phyloP scores from a whole-genome alignment of 2,797 vertebrate species.

The Malacoctenus gilli region DNA sequence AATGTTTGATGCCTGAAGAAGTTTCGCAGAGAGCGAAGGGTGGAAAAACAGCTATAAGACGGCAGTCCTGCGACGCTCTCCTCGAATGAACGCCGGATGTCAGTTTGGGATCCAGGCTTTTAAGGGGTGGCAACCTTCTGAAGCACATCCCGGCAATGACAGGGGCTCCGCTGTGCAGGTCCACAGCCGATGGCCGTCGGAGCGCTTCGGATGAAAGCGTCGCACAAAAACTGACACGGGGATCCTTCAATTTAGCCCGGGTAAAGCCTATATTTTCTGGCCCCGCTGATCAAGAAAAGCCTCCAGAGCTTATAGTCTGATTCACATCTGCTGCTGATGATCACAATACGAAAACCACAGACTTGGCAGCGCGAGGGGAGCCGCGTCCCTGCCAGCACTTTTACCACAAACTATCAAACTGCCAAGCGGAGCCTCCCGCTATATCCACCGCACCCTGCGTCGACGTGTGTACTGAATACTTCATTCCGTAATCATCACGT shows the following conservation, averaged over 20 bases:
- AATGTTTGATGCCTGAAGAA: too few species aligned
- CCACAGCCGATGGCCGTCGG: conserved; percentile 6
- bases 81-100: too few species aligned
- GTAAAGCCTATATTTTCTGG: conserved; percentile 32
- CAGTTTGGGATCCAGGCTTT: too few species aligned
- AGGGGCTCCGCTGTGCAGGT: conserved; percentile 1
- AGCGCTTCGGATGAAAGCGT: conserved; percentile 38
- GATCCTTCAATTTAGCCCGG: conserved; percentile 25
- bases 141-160: conserved; percentile 17
- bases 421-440: conserved; percentile 45
- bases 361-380: conserved; percentile 55
- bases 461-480: conserved; percentile 69
- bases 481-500: conserved; percentile 69
- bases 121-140: too few species aligned
- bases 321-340: conserved; percentile 68
- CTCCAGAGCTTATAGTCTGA: conserved; percentile 43
- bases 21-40: too few species aligned
- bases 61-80: too few species aligned
- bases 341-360: conserved; percentile 57
- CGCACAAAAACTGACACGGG: conserved; percentile 17
- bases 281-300: conserved; percentile 49
- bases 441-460: conserved; percentile 38
- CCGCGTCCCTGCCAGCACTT: conserved; percentile 52
- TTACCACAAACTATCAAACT: conserved; percentile 65
- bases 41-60: too few species aligned